A percentile compares a stretch with the other conserved stretches of the same genome.
Evolutionary conservation across 2,888 invertebrate species (phyloP).

Genomic region (Phengaris arion): DNA sequence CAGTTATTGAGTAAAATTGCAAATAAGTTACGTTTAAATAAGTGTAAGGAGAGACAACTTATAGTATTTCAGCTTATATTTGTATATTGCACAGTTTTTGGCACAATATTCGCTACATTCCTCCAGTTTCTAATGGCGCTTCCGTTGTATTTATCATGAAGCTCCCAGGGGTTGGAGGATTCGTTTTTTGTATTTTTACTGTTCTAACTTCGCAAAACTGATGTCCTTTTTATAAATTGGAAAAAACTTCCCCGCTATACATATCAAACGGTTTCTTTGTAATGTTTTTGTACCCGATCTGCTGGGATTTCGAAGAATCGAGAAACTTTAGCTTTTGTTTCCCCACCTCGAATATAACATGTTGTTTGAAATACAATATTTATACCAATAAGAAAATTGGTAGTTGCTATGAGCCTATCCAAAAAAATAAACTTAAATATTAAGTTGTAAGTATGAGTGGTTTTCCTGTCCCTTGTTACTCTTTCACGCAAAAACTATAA

Average conservation of each 20-base stretch:
- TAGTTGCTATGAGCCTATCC: too few species aligned
- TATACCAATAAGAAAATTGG: too few species aligned
- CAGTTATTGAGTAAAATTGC: too few species aligned
- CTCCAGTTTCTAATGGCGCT: constrained; percentile 51
- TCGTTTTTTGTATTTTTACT: constrained; percentile 63
- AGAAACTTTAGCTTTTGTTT: not conserved
- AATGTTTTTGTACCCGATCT: constrained; percentile 45
- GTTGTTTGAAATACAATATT: not conserved
- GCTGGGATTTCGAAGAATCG: constrained; percentile 13
- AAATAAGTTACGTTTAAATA: too few species aligned
- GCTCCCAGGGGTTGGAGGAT: constrained; percentile 57
- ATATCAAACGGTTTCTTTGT: constrained; percentile 44
- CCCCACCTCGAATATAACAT: not conserved
- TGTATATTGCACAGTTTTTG: not conserved
- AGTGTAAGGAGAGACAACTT: too few species aligned
- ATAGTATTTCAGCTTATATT: too few species aligned
- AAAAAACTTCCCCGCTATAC: constrained; percentile 61
- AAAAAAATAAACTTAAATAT: too few species aligned
- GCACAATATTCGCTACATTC: constrained; percentile 41
- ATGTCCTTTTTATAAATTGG: constrained; percentile 64
- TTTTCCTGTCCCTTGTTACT: too few species aligned
- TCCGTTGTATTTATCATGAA: constrained; percentile 55
- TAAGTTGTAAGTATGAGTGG: too few species aligned
- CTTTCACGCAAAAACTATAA: too few species aligned
- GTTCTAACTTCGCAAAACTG: constrained; percentile 54